These are phyloP conservation scores for Fundulus diaphanus DNA, from an alignment of 2,797 vertebrate genomes.

Conservation along the genomic window DNA sequence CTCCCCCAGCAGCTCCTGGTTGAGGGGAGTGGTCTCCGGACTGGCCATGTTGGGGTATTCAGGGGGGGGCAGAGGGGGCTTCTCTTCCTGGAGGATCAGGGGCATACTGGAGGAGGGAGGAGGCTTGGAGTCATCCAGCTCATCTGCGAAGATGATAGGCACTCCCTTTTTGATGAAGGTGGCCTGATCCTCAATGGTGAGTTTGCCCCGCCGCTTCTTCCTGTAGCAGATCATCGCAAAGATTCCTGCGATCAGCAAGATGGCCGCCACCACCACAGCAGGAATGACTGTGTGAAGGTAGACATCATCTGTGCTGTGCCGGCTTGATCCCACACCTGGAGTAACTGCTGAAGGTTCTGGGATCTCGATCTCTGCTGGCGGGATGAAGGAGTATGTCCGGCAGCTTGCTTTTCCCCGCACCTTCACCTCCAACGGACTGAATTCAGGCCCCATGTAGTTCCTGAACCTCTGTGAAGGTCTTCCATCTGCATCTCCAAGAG, in stretches of 20 bases:
- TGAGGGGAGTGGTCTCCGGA: slow-evolving; percentile 93
- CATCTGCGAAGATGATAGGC: slow-evolving; percentile 97
- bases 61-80: slow-evolving; percentile 93
- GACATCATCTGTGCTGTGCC: slow-evolving; percentile 93
- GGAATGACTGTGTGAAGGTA: slow-evolving; percentile 98
- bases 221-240: slow-evolving; percentile 99
- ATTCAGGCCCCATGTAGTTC: slow-evolving; percentile 88
- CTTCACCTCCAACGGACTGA: slow-evolving; percentile 83
- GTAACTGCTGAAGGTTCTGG: slow-evolving; percentile 76
- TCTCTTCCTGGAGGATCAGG: slow-evolving; percentile 96
- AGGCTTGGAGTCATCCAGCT: slow-evolving; percentile 96
- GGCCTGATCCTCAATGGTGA: slow-evolving; percentile 98
- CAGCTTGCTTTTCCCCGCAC: slow-evolving; percentile 89
- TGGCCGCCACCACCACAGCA: slow-evolving; percentile 94
- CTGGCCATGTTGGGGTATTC: slow-evolving; percentile 95
- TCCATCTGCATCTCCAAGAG: slow-evolving; percentile 83
- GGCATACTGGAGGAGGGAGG: slow-evolving; percentile 97
- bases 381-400: slow-evolving; percentile 87
- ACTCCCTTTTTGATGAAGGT: slow-evolving; percentile 99
- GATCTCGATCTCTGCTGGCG: slow-evolving; percentile 70
- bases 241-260: slow-evolving; percentile 92
- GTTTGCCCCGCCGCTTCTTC: slow-evolving; percentile 96
- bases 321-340: slow-evolving; percentile 83
- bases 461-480: slow-evolving; percentile 79
- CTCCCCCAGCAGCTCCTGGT: slow-evolving; percentile 94